These are phyloP conservation scores for Bombus breviceps DNA, from an alignment of 1,140 invertebrate genomes.

Conservation along the genomic window DNA sequence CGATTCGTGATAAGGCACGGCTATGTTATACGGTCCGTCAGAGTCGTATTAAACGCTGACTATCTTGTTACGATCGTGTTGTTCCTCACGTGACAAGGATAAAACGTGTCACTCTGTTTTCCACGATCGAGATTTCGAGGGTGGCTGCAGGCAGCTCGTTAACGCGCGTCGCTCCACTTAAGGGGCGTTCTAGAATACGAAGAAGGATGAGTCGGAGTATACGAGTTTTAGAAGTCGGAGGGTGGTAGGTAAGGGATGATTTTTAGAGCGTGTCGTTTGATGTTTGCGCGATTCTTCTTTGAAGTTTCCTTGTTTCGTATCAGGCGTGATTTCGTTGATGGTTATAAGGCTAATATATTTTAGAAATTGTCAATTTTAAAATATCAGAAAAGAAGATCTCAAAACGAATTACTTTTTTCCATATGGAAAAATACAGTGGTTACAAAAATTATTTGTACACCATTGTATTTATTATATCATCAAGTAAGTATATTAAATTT, in stretches of 20 bases:
- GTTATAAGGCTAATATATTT: neutral
- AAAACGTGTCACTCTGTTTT: constrained; percentile 22
- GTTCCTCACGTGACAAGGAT: constrained; percentile 37
- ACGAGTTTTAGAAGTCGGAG: neutral
- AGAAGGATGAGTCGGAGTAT: neutral
- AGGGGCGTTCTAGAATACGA: neutral
- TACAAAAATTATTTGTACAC: too few relatives aligned
- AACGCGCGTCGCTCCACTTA: neutral
- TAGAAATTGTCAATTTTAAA: neutral
- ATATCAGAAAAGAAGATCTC: too few relatives aligned
- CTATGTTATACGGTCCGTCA: too few relatives aligned
- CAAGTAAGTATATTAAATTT: too few relatives aligned
- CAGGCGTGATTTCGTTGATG: neutral
- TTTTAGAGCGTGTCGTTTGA: neutral
- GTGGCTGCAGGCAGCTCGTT: constrained; percentile 2
- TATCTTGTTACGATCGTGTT: neutral
- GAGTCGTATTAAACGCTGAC: constrained; percentile 22
- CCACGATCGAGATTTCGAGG: neutral
- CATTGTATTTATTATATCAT: too few relatives aligned
- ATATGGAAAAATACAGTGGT: too few relatives aligned
- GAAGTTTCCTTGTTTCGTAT: neutral
- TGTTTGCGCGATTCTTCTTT: neutral
- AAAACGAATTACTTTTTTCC: neutral
- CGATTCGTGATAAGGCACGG: constrained; percentile 47
- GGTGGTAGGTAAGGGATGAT: neutral